Conservation (phyloP, 1,140 invertebrate genomes). For the Littorina saxatilis region DNA sequence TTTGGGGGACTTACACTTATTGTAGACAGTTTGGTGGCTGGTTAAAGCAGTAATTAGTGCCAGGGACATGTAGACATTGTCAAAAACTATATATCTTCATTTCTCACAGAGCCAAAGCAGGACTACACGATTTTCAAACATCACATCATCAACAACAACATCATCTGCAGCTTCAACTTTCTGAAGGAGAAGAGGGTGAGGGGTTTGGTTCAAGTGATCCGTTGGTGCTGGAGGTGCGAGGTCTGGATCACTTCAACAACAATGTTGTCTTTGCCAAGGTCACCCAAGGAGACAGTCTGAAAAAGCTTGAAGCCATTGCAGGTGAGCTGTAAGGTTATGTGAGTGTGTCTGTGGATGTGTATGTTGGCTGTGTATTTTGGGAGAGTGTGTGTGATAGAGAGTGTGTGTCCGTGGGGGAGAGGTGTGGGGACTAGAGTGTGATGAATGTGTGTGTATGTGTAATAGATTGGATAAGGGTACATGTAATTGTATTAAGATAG, state of each 20-base stretch:
- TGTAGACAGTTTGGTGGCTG: too few relatives aligned
- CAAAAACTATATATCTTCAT: too few relatives aligned
- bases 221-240: neutral
- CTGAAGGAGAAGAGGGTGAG: neutral
- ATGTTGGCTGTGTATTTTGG: too few relatives aligned
- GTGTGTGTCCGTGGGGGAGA: neutral
- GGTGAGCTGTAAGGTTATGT: neutral
- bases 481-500: too few relatives aligned
- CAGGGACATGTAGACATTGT: too few relatives aligned
- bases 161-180: neutral
- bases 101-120: neutral
- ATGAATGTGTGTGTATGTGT: neutral
- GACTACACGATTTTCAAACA: neutral
- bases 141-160: neutral
- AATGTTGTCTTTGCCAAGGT: slow-evolving; percentile 23
- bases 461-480: slow-evolving; percentile 11
- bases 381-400: neutral
- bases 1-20: too few relatives aligned
- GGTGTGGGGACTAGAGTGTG: too few relatives aligned
- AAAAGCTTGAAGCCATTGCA: neutral
- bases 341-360: neutral
- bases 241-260: neutral
- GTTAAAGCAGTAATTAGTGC: too few relatives aligned
- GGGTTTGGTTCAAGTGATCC: neutral
- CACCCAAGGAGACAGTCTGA: neutral